These are phyloP conservation scores for Himantopus leucocephalus DNA, from an alignment of 2,113 vertebrate species.

Conservation along the genomic window DNA sequence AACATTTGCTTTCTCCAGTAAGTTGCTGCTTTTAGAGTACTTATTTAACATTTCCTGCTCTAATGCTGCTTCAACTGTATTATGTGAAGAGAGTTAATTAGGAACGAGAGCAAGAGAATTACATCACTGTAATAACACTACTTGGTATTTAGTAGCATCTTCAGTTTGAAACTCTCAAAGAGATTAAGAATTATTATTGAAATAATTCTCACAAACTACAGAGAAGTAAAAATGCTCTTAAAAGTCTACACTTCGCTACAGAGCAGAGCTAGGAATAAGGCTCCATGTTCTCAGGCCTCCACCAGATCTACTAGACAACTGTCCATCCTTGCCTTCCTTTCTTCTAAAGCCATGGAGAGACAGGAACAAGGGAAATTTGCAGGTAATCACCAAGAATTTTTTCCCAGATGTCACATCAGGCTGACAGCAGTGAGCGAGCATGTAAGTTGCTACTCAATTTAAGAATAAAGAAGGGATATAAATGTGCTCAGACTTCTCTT, in stretches of 20 bases:
- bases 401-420: background rate
- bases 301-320: background rate
- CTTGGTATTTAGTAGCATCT: slow-evolving; percentile 2
- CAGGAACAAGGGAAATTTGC: background rate
- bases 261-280: background rate
- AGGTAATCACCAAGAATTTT: background rate
- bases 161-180: background rate
- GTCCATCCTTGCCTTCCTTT: background rate
- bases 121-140: background rate
- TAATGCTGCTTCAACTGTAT: background rate
- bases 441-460: background rate
- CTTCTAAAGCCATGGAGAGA: background rate
- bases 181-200: background rate
- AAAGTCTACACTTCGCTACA: background rate
- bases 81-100: slow-evolving; percentile 4
- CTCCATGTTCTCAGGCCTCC: background rate
- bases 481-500: background rate
- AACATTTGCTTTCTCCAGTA: background rate
- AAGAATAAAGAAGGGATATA: background rate
- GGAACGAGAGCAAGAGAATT: background rate
- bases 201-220: background rate
- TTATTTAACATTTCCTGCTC: background rate
- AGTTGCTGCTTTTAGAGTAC: background rate
- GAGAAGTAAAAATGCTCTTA: background rate
- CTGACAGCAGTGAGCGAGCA: background rate